Base-by-base conservation (phyloP, 2,888 invertebrate genomes). In the Pasiphila rectangulata region DNA sequence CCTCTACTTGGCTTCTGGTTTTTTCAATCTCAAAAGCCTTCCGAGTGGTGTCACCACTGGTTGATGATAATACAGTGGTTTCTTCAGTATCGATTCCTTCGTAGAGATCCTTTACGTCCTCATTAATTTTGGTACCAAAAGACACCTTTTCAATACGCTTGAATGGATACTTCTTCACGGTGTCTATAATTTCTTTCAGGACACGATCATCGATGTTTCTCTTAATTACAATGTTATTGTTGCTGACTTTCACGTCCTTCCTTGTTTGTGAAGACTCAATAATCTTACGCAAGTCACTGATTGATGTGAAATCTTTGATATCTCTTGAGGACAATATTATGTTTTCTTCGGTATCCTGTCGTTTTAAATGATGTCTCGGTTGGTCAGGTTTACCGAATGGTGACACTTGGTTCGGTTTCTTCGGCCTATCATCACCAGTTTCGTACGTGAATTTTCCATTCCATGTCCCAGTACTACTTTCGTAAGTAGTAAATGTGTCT, bases 371-470 rank as follows among this genome's bases (percentile, higher is more conserved):
- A 53, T 83, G 87, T 51, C 75, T 78, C 7, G 85, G 85, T 53
- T 76, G 74, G 56, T 86, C 86, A 19, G 81, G 72, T 49, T 69
- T 73, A n/a, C 83, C 83, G 59, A 83, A 85, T 6, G 87, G 86
- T 43, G 87, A 83, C 71, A 78, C 75, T 63, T 85, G 69, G 58
- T 84, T 85, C 0, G 84, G 84, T 56, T 61, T 74, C 59, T 78
- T 83, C 7, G 85, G 84, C 51, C 83, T 79, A 35, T 82, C 84
- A 40, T 83, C 81, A 39, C 85, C 82, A 52, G 78, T 89, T 67
- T 90, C 91, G 54, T 90, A 88, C 12, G 75, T 69, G 50, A 91
- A 91, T 58, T 89, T 90, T 6, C 91, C 91, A 46, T 91, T 90
- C 91, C 91, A 91, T 5, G 88, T 79, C 44, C 88, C 88, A 15